phyloP scores from a whole-genome alignment of 2,113 vertebrate species.

The Paedocypris sp. region DNA sequence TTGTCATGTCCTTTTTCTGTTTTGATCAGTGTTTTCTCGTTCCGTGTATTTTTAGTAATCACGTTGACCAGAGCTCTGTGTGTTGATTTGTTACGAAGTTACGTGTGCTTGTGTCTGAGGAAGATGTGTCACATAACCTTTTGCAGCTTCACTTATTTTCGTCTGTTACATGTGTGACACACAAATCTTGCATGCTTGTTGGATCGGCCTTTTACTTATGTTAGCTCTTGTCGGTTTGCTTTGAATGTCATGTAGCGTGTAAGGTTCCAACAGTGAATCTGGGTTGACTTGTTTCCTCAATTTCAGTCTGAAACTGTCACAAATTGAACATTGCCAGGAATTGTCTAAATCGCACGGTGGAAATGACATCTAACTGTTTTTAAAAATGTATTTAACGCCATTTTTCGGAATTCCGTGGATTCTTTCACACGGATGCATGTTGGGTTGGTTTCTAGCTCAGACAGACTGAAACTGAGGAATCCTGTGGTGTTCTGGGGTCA shows the following conservation, averaged over 20 bases:
- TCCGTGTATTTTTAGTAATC: constrained; percentile 30
- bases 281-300: not conserved
- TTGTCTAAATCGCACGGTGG: no score
- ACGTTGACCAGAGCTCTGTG: no score
- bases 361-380: no score
- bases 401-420: no score
- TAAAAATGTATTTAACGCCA: no score
- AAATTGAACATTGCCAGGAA: not conserved
- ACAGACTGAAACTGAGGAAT: not conserved
- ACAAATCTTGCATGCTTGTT: constrained; percentile 26
- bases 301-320: not conserved
- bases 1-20: constrained; percentile 21
- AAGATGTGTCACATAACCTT: not conserved
- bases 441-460: not conserved
- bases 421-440: not conserved
- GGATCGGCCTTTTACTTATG: not conserved
- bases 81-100: constrained; percentile 15
- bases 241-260: not conserved
- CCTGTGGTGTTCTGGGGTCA: not conserved
- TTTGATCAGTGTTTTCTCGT: constrained; percentile 13
- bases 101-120: no score
- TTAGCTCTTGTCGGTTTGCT: not conserved
- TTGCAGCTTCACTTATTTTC: constrained; percentile 37
- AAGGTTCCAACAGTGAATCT: not conserved
- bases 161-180: constrained; percentile 25